Percentiles rank a stretch among this genome's conserved stretches.
phyloP scores from a whole-genome alignment of 1,140 invertebrate genomes.

The Pinna nobilis region DNA sequence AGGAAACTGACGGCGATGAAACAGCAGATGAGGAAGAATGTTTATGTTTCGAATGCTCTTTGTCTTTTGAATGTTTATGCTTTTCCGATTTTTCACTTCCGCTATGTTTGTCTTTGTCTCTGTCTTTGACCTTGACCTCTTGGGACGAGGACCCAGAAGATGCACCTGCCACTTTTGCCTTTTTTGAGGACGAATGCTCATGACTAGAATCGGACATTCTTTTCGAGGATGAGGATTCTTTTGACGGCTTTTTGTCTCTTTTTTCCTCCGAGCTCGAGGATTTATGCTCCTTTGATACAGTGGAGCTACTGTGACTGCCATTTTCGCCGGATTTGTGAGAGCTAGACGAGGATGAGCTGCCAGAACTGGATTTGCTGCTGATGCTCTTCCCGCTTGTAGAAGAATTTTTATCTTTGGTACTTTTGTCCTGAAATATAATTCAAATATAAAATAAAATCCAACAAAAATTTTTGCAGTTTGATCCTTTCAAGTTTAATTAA shows the following conservation, averaged over 20 bases:
- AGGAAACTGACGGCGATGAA: background rate
- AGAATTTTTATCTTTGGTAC: background rate
- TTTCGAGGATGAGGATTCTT: background rate
- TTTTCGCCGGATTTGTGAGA: background rate
- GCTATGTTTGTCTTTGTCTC: slow-evolving; percentile 11
- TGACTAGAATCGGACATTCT: background rate
- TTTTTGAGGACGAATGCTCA: background rate
- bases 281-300: background rate
- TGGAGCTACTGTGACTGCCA: background rate
- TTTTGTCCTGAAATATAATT: slow-evolving; percentile 9
- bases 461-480: too few species aligned
- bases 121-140: slow-evolving; percentile 18
- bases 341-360: background rate
- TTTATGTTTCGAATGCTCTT: slow-evolving; percentile 1
- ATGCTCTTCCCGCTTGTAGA: background rate
- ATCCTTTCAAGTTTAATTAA: too few species aligned
- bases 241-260: slow-evolving; percentile 14
- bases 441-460: too few species aligned
- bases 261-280: background rate
- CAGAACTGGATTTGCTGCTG: slow-evolving; percentile 2
- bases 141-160: slow-evolving; percentile 6
- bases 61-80: slow-evolving; percentile 10
- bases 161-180: background rate
- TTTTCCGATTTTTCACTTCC: slow-evolving; percentile 1
- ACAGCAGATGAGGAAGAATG: background rate